phyloP scores from a whole-genome alignment of 1,140 invertebrate species.

The Piezodorus guildinii region DNA sequence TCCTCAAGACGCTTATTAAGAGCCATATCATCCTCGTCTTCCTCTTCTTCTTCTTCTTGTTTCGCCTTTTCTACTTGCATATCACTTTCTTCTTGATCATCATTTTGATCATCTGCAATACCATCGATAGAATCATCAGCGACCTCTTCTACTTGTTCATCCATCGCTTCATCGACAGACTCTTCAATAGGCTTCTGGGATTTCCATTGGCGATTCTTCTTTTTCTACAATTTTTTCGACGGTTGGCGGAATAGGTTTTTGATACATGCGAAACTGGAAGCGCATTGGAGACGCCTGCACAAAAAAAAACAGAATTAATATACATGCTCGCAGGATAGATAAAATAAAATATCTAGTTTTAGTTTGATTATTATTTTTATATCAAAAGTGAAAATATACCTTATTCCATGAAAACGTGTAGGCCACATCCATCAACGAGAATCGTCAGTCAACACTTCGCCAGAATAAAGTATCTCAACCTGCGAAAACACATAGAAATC shows the following conservation, averaged over 20 bases:
- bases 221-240: constrained; percentile 16
- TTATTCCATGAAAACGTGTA: constrained; percentile 51
- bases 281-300: constrained; percentile 38
- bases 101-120: neutral
- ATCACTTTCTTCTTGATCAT: constrained; percentile 16
- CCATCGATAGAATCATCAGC: neutral
- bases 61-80: constrained; percentile 15
- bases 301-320: constrained; percentile 10
- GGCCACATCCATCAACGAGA: constrained; percentile 48
- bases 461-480: constrained; percentile 39
- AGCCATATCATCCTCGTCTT: neutral
- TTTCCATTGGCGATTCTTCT: neutral
- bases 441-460: constrained; percentile 43
- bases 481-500: constrained; percentile 27
- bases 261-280: constrained; percentile 37
- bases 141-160: constrained; percentile 7
- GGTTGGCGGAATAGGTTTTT: constrained; percentile 25
- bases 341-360: no score
- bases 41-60: neutral
- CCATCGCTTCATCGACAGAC: neutral
- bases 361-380: neutral
- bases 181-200: constrained; percentile 9
- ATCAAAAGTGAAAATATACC: constrained; percentile 34
- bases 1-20: neutral
- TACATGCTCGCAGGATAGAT: neutral